Percentiles rank a stretch among this genome's conserved stretches.
phyloP scores from a whole-genome alignment of 2,797 vertebrate genomes.

The Acanthis flammea region DNA sequence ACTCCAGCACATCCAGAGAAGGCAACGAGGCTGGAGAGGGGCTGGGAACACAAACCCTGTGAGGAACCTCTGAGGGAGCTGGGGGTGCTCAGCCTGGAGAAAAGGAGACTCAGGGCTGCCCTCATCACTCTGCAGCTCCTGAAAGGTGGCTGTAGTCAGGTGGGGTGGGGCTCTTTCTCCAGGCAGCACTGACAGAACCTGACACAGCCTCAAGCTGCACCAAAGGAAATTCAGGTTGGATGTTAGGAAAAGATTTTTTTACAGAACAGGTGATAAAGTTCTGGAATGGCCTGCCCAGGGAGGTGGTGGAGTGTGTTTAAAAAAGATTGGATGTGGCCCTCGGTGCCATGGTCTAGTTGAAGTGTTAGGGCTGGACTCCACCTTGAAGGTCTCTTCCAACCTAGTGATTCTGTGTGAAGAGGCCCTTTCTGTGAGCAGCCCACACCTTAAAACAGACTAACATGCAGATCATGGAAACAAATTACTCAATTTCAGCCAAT shows the following conservation, averaged over 20 bases:
- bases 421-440: background rate
- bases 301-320: background rate
- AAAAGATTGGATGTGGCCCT: background rate
- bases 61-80: background rate
- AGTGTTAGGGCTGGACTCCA: background rate
- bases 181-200: background rate
- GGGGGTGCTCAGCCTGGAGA: background rate
- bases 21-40: background rate
- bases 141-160: accelerated
- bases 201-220: background rate
- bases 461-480: background rate
- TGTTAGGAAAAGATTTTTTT: background rate
- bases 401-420: background rate
- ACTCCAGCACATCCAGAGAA: background rate
- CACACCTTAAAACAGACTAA: background rate
- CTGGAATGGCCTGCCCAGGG: background rate
- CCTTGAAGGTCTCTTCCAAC: background rate
- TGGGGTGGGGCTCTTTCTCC: background rate
- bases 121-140: background rate
- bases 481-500: background rate
- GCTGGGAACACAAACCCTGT: background rate
- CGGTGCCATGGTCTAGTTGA: accelerated
- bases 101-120: background rate
- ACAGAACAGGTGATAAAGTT: background rate
- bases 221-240: background rate